Base-by-base conservation (phyloP, 2,113 vertebrate species). In the Prunella fulvescens region DNA sequence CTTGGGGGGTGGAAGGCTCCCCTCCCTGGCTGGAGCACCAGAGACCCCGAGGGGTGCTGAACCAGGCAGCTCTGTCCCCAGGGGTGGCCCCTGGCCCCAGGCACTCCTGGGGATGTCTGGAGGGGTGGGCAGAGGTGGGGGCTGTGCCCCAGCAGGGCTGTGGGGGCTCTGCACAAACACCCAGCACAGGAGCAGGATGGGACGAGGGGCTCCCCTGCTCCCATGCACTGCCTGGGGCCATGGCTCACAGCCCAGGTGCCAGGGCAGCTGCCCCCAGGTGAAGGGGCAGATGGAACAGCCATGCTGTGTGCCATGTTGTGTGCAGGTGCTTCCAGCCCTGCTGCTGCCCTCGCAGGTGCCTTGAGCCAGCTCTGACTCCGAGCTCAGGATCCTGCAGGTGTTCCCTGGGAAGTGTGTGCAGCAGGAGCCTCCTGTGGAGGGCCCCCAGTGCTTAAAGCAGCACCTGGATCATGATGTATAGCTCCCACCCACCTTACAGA, bases 401-500 rank as follows among this genome's bases (percentile, higher is more conserved):
- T 5, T 56, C 53, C 11, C 69, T 22, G 33, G 1, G 17, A 29
- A 6, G n/a, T 7, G 45, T 2, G 19, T 0, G 11, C 53, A 47
- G 77, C 58, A 42, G 54, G 29, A 83, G n/a, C 64, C 44, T 50
- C 10, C 5, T 22, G 22, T 1, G 26, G 15, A 60, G 54, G 40
- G 18, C 14, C 28, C 40, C 25, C 3, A 0, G 58, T 4, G 58
- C 58, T 12, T 6, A 25, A n/a, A 26, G 24, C 3, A 1, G 31
- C 42, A 1, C 40, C 47, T 17, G 39, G 10, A 25, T 14, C 51
- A 6, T 0, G 8, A 9, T 4, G 3, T 18, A 58, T 0, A 12
- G 58, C 57, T 60, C 37, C 20, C 28, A 2, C 37, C 44, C 7
- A 0, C 71, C 66, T 11, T 3, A 2, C 60, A 12, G 37, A 26